Percentiles rank a stretch among this genome's conserved stretches.
Conservation (phyloP, 2,113 vertebrate genomes). For the Phodopus roborovskii region DNA sequence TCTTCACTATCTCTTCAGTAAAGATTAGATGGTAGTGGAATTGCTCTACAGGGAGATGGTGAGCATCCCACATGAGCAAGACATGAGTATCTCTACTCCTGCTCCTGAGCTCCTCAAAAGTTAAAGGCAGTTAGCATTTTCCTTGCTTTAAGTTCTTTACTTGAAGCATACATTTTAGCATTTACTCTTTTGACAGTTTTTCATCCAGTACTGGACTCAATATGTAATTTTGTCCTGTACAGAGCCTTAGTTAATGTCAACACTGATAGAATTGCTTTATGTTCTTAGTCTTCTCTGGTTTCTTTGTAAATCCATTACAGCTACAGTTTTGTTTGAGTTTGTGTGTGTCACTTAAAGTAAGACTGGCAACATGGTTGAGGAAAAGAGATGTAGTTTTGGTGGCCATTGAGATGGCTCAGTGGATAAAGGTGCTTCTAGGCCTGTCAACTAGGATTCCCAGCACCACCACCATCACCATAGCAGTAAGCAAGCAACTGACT, state of each 20-base stretch:
- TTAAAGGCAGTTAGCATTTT: slow-evolving; percentile 18
- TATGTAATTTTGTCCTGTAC: not conserved
- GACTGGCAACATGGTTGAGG: not conserved
- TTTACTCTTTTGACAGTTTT: not conserved
- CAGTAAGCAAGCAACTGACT: not conserved
- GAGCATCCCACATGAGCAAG: not conserved
- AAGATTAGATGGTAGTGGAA: not conserved
- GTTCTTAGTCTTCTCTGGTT: not conserved
- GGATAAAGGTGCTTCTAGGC: not conserved
- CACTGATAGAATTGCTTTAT: slow-evolving; percentile 3
- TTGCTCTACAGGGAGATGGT: not conserved
- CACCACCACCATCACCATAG: not conserved
- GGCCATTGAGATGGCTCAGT: not conserved
- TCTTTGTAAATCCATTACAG: slow-evolving; percentile 8
- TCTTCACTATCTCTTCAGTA: not conserved
- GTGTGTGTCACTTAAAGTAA: slow-evolving; percentile 9
- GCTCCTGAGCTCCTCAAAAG: not conserved
- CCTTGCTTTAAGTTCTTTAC: not conserved
- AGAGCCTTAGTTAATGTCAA: not conserved
- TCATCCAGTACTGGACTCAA: not conserved
- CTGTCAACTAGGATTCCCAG: not conserved
- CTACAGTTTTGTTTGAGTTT: not conserved
- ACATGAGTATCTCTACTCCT: not conserved
- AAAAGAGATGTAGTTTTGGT: not conserved
- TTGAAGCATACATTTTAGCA: not conserved